Percentiles rank a stretch among this genome's conserved stretches.
phyloP scores from a whole-genome alignment of 2,113 vertebrate species.

The Aspidoscelis tigris region DNA sequence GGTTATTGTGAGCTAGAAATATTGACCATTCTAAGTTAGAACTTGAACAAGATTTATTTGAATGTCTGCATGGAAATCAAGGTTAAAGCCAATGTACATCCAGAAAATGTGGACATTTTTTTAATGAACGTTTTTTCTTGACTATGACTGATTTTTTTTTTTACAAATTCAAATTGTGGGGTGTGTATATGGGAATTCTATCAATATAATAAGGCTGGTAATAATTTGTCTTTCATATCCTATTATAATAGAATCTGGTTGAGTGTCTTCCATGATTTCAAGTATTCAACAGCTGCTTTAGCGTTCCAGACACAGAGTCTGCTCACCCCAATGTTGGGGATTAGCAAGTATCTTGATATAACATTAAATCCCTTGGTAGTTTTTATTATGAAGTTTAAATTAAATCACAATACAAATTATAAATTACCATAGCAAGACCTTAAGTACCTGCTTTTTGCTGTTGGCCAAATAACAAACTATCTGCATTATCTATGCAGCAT shows the following conservation, averaged over 20 bases:
- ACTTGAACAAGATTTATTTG: neutral
- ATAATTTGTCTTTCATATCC: neutral
- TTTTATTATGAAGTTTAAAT: too few species aligned
- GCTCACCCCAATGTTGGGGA: neutral
- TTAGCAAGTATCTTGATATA: neutral
- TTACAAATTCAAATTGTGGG: neutral
- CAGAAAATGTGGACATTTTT: neutral
- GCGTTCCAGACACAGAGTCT: neutral
- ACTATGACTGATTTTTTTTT: neutral
- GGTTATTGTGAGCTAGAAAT: neutral
- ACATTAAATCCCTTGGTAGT: neutral
- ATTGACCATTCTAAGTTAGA: neutral
- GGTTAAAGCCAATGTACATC: neutral
- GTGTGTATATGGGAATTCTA: neutral
- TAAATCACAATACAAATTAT: too few species aligned
- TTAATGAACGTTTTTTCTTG: neutral
- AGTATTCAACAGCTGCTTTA: neutral
- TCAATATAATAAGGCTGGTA: neutral
- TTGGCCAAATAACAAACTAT: too few species aligned
- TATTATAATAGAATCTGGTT: neutral
- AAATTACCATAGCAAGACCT: too few species aligned
- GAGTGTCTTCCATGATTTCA: neutral
- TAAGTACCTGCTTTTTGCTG: too few species aligned
- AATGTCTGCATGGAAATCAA: neutral
- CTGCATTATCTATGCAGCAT: too few species aligned